Evolutionary conservation across 2,797 vertebrate species (phyloP).

Genomic region (Oreonectes daqikongensis): DNA sequence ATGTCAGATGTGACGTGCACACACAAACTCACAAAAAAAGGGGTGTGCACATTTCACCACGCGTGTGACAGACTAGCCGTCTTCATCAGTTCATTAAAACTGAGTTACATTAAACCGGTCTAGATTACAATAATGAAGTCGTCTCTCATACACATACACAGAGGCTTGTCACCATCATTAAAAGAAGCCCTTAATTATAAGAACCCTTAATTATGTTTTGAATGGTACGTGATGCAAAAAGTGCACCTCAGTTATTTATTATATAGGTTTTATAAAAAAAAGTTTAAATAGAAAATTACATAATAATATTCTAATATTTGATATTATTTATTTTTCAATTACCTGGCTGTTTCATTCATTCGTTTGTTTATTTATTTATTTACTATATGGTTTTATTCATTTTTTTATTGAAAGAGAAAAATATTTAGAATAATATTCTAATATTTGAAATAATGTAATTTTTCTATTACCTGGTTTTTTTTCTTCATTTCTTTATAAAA

Average conservation of each 20-base stretch:
- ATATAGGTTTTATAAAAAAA: too few relatives aligned
- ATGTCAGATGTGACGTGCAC: slow-evolving; percentile 28
- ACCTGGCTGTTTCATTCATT: too few relatives aligned
- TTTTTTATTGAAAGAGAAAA: too few relatives aligned
- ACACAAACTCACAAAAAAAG: slow-evolving; percentile 26
- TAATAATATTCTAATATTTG: too few relatives aligned
- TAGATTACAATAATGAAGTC: slow-evolving; percentile 49
- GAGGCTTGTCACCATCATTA: slow-evolving; percentile 26
- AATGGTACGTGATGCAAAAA: too few relatives aligned
- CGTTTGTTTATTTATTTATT: too few relatives aligned
- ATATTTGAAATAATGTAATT: too few relatives aligned
- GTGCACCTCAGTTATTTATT: not conserved
- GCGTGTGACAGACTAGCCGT: not conserved
- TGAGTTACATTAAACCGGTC: slow-evolving; percentile 6
- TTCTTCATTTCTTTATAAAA: not conserved
- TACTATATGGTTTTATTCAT: not conserved
- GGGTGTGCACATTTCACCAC: slow-evolving; percentile 6
- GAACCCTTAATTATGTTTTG: not conserved
- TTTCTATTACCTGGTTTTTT: not conserved
- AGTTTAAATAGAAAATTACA: too few relatives aligned
- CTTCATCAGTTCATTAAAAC: slow-evolving; percentile 50
- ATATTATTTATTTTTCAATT: too few relatives aligned
- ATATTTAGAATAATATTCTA: too few relatives aligned
- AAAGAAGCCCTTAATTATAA: slow-evolving; percentile 11
- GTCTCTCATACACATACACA: slow-evolving; percentile 27